Conservation (phyloP, 2,888 invertebrate genomes). For the Panzeria rudis region DNA sequence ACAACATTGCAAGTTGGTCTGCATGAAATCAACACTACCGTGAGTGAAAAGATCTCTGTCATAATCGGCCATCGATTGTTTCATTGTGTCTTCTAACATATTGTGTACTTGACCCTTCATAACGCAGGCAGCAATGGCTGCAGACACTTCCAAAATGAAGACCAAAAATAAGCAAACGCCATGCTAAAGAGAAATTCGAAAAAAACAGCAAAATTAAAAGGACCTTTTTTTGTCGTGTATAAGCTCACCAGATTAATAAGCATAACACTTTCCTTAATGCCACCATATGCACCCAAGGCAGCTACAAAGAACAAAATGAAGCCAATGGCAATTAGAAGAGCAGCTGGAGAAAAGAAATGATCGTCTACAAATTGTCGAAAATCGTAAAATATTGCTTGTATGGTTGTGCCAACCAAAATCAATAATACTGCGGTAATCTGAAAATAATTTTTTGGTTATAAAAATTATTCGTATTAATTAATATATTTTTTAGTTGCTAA, state of each 20-base stretch:
- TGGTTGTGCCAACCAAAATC: conserved; percentile 89
- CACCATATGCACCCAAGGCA: conserved; percentile 95
- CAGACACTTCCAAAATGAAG: conserved; percentile 91
- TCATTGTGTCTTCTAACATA: conserved; percentile 86
- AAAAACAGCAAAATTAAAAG: not conserved
- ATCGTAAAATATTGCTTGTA: conserved; percentile 89
- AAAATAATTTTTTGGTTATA: conserved; percentile 64
- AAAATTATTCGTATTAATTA: too few species aligned
- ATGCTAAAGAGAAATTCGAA: conserved; percentile 85
- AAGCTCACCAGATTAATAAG: conserved; percentile 91
- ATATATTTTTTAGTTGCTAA: too few species aligned
- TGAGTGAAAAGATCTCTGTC: conserved; percentile 86
- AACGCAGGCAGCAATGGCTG: conserved; percentile 92
- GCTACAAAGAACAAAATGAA: conserved; percentile 93
- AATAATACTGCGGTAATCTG: conserved; percentile 90
- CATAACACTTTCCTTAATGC: conserved; percentile 93
- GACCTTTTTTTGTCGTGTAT: not conserved
- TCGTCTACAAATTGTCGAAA: conserved; percentile 91
- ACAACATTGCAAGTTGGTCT: conserved; percentile 88
- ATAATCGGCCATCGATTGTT: conserved; percentile 86
- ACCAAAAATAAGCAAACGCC: conserved; percentile 90
- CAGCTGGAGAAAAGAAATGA: conserved; percentile 91
- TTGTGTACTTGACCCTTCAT: conserved; percentile 86
- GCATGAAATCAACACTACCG: conserved; percentile 90
- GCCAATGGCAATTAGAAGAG: conserved; percentile 92